Evolutionary conservation across 2,113 vertebrate genomes (phyloP).

Genomic region (Lonchura striata): DNA sequence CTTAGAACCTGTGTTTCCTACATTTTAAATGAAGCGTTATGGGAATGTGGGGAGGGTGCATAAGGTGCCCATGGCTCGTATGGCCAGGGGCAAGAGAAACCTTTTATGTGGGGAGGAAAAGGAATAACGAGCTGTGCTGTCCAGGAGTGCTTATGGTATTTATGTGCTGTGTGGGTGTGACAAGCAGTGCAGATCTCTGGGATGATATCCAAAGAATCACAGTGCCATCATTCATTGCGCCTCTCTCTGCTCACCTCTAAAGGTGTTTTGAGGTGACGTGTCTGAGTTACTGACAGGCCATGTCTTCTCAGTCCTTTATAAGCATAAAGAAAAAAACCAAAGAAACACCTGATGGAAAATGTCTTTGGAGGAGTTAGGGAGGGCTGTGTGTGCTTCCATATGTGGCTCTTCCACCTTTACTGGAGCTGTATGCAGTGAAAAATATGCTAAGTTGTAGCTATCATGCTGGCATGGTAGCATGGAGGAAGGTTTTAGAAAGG

Average conservation of each 20-base stretch:
- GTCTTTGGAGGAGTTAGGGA: background rate
- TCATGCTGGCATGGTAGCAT: too few relatives aligned
- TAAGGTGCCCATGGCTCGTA: background rate
- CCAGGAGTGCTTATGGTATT: rapidly evolving
- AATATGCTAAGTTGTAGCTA: too few relatives aligned
- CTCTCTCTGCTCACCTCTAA: background rate
- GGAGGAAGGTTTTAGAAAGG: too few relatives aligned
- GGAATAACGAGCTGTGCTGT: background rate
- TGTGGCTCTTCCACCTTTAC: background rate
- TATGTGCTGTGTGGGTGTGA: background rate
- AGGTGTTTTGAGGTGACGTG: background rate
- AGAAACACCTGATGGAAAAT: rapidly evolving
- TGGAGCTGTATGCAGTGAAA: background rate
- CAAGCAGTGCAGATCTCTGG: background rate
- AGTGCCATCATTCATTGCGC: rapidly evolving
- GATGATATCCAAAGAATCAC: background rate
- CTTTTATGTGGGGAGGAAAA: background rate
- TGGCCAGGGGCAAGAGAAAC: background rate
- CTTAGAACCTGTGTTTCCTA: background rate
- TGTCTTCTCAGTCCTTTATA: background rate
- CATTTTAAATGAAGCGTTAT: background rate
- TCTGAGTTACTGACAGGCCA: background rate
- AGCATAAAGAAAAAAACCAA: background rate
- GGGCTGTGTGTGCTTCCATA: rapidly evolving
- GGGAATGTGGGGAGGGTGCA: rapidly evolving